Evolutionary conservation across 2,888 invertebrate species (phyloP).

Genomic region (Nyleta sp.): DNA sequence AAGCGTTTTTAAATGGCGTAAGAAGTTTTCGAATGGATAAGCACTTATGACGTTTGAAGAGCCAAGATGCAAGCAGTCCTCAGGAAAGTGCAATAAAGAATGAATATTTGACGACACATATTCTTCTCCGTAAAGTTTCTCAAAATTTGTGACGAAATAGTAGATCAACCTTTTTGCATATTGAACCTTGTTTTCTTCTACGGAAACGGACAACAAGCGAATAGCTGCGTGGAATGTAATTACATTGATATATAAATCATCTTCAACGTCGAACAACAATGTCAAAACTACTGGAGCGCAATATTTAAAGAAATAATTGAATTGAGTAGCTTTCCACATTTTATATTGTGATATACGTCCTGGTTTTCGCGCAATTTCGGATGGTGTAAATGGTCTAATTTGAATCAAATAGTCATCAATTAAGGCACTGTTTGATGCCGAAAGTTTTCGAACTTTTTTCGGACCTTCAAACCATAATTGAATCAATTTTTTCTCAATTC

Average conservation of each 20-base stretch:
- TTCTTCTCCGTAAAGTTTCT: slow-evolving; percentile 12
- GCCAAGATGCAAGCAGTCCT: slow-evolving; percentile 17
- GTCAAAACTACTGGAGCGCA: slow-evolving; percentile 13
- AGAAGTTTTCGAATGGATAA: slow-evolving; percentile 36
- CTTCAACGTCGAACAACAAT: not conserved
- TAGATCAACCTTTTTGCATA: slow-evolving; percentile 6
- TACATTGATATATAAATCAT: slow-evolving; percentile 12
- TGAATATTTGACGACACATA: slow-evolving; percentile 28
- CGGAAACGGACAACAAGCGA: slow-evolving; percentile 10
- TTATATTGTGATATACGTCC: not conserved
- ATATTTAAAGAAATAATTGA: slow-evolving; percentile 36
- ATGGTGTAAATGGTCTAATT: slow-evolving; percentile 8
- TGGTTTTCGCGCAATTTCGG: slow-evolving; percentile 33
- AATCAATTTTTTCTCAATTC: slow-evolving; percentile 30
- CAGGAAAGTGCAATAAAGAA: slow-evolving; percentile 21
- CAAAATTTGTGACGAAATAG: slow-evolving; percentile 1
- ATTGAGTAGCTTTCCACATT: slow-evolving; percentile 40
- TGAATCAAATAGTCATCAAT: slow-evolving; percentile 9
- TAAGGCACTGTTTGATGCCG: not conserved
- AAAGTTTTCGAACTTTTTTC: not conserved
- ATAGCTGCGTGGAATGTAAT: slow-evolving; percentile 13
- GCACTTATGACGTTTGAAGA: slow-evolving; percentile 16
- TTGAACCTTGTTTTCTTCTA: not conserved
- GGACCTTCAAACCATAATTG: slow-evolving; percentile 15
- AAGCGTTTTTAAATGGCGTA: slow-evolving; percentile 24